Evolutionary conservation across 2,888 invertebrate genomes (phyloP).

Genomic region (Pherbina coryleti): DNA sequence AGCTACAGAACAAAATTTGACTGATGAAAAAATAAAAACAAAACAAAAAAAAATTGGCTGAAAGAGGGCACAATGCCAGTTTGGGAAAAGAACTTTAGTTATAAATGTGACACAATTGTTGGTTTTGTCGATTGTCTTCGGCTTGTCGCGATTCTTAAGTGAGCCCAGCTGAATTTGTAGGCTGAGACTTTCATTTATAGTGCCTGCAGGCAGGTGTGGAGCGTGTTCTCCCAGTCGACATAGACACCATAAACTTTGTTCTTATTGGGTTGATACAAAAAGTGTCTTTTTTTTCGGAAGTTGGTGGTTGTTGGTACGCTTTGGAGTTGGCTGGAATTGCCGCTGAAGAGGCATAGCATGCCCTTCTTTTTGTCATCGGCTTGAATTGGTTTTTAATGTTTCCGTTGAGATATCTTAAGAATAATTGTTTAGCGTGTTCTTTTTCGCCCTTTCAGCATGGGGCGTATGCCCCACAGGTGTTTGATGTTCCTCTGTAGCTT

Average conservation of each 20-base stretch:
- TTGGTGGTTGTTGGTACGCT: constrained; percentile 24
- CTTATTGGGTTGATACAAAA: constrained; percentile 19
- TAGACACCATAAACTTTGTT: background rate
- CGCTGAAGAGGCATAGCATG: constrained; percentile 45
- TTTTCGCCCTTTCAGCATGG: constrained; percentile 7
- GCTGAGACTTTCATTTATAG: constrained; percentile 17
- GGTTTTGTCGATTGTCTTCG: constrained; percentile 59
- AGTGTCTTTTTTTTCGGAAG: constrained; percentile 35
- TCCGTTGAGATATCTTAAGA: constrained; percentile 69
- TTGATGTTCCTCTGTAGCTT: constrained; percentile 26
- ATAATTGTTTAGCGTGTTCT: constrained; percentile 69
- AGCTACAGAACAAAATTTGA: background rate
- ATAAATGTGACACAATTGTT: constrained; percentile 52
- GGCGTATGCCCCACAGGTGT: constrained; percentile 46
- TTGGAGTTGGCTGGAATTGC: constrained; percentile 30
- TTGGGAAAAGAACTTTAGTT: background rate
- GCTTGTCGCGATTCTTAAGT: constrained; percentile 43
- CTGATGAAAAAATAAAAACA: constrained; percentile 7
- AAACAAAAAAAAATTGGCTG: background rate
- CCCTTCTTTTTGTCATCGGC: constrained; percentile 61
- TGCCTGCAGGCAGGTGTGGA: constrained; percentile 57
- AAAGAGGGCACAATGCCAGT: background rate
- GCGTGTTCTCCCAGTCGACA: constrained; percentile 47
- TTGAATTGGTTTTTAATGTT: constrained; percentile 70
- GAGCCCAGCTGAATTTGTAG: constrained; percentile 3